phyloP scores from a whole-genome alignment of 2,113 vertebrate genomes.

The Lophotis ruficrista region DNA sequence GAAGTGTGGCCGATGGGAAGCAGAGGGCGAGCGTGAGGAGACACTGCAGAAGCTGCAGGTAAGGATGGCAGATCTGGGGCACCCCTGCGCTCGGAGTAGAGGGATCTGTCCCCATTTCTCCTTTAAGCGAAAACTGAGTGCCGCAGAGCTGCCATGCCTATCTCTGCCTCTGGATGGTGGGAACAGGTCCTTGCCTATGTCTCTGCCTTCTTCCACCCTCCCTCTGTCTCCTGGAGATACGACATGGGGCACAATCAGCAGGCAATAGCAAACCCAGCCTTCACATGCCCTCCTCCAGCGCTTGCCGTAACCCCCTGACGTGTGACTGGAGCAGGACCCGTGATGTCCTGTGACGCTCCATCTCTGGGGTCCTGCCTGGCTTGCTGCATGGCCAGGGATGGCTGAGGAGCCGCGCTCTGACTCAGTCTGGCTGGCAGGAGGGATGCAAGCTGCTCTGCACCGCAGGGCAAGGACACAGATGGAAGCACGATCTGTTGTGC shows the following conservation, averaged over 20 bases:
- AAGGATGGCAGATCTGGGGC: background rate
- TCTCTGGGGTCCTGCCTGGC: background rate
- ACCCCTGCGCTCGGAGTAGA: background rate
- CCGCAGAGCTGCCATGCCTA: background rate
- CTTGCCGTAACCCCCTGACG: background rate
- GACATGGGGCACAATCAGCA: background rate
- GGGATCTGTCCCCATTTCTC: fast-evolving
- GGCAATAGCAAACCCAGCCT: background rate
- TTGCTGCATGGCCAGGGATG: background rate
- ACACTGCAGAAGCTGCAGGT: slow-evolving; percentile 91
- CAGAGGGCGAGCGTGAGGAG: slow-evolving; percentile 84
- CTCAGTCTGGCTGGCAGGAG: background rate
- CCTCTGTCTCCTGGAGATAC: background rate
- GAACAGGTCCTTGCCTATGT: background rate
- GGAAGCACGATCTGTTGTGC: background rate
- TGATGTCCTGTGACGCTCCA: background rate
- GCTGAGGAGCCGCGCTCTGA: background rate
- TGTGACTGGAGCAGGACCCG: fast-evolving
- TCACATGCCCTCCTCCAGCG: fast-evolving
- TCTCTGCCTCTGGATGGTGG: background rate
- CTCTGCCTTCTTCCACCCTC: background rate
- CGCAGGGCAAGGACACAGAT: background rate
- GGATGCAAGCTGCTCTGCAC: background rate
- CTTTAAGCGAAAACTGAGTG: background rate
- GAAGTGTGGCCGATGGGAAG: slow-evolving; percentile 79